Evolutionary conservation across 1,140 invertebrate genomes (phyloP).

Genomic region (Gryon sp.): DNA sequence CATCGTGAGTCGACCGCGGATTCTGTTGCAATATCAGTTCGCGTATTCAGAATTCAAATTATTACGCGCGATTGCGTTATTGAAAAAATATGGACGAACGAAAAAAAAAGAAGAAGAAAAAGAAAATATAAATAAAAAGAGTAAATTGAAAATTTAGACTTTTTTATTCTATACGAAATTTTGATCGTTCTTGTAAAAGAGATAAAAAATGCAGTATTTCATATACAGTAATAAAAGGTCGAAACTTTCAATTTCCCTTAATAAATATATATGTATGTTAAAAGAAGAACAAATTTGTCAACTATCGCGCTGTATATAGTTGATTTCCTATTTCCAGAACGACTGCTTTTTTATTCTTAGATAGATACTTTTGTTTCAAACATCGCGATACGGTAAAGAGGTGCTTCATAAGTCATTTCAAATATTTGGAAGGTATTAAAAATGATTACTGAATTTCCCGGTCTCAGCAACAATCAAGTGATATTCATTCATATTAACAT

Average conservation of each 20-base stretch:
- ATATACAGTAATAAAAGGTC: too few relatives aligned
- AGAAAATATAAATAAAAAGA: too few relatives aligned
- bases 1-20: background rate
- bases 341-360: constrained; percentile 34
- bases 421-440: background rate
- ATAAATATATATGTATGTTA: too few relatives aligned
- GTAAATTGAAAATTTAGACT: too few relatives aligned
- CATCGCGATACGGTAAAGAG: background rate
- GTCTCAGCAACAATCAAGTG: background rate
- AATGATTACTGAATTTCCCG: too few relatives aligned
- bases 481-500: constrained; percentile 14
- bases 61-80: background rate
- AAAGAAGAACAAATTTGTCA: too few relatives aligned
- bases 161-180: too few relatives aligned
- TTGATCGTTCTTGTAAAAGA: too few relatives aligned
- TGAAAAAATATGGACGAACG: too few relatives aligned
- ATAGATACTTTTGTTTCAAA: constrained; percentile 4
- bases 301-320: constrained; percentile 24
- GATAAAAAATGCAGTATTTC: too few relatives aligned
- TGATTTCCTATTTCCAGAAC: constrained; percentile 21
- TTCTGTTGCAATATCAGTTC: background rate
- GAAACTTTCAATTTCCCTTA: too few relatives aligned
- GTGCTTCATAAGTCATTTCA: constrained; percentile 17
- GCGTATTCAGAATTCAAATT: background rate
- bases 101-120: too few relatives aligned